Percentiles rank a stretch among this genome's conserved stretches.
phyloP scores from a whole-genome alignment of 2,888 invertebrate species.

The Subacronicta megacephala region DNA sequence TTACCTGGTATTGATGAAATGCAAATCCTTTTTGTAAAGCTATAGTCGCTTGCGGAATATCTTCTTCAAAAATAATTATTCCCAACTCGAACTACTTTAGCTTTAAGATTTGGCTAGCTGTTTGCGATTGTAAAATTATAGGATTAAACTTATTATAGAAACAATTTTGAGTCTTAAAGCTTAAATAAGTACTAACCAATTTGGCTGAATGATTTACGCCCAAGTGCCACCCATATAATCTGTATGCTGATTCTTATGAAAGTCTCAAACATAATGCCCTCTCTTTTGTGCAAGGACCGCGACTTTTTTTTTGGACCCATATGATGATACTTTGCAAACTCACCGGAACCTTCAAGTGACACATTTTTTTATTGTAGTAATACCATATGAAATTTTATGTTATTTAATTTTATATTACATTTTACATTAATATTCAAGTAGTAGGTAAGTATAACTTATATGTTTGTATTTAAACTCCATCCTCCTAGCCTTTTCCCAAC shows the following conservation, averaged over 20 bases:
- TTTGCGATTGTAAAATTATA: slow-evolving; percentile 4
- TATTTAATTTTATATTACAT: too few species aligned
- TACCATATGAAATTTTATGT: too few species aligned
- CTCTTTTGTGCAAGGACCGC: slow-evolving; percentile 86
- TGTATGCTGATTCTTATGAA: slow-evolving; percentile 84
- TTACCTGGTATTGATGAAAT: too few species aligned
- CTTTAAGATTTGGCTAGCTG: slow-evolving; percentile 2
- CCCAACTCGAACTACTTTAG: slow-evolving; percentile 7
- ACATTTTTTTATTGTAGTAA: too few species aligned
- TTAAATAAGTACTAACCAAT: slow-evolving; percentile 88
- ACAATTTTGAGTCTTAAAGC: slow-evolving; percentile 9
- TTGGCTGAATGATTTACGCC: slow-evolving; percentile 82
- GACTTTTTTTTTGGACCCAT: slow-evolving; percentile 78
- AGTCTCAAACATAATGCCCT: slow-evolving; percentile 85
- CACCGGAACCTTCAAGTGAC: slow-evolving; percentile 64
- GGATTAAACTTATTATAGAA: slow-evolving; percentile 8
- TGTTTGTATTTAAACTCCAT: too few species aligned
- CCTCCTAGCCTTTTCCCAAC: too few species aligned
- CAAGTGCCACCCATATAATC: slow-evolving; percentile 90
- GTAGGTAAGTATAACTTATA: too few species aligned
- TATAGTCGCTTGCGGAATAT: not conserved
- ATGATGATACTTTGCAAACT: slow-evolving; percentile 85
- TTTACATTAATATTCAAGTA: too few species aligned
- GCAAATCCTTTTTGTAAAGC: too few species aligned
- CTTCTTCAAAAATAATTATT: not conserved